Percentiles rank a stretch among this genome's conserved stretches.
Conservation (phyloP, 2,888 invertebrate species). For the Serrognathus titanus region DNA sequence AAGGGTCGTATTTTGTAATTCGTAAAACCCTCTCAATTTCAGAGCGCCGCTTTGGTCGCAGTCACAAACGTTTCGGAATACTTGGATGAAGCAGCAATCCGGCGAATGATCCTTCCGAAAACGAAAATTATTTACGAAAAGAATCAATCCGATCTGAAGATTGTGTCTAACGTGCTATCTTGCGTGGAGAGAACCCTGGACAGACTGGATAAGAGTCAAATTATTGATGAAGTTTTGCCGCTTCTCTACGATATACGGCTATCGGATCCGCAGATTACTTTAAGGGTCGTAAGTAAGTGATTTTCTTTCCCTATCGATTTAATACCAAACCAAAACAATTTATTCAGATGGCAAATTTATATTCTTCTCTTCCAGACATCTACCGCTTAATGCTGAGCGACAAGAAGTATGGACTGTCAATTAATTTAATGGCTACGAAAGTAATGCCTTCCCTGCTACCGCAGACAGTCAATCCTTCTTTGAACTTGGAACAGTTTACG, state of each 20-base stretch:
- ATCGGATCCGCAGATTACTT: conserved; percentile 83
- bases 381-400: conserved; percentile 88
- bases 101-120: conserved; percentile 77
- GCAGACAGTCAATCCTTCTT: conserved; percentile 84
- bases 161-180: conserved; percentile 73
- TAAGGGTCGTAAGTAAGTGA: conserved; percentile 89
- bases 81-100: conserved; percentile 77
- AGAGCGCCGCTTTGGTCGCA: conserved; percentile 88
- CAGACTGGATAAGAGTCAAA: conserved; percentile 80
- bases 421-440: conserved; percentile 88
- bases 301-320: neutral
- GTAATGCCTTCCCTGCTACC: conserved; percentile 92
- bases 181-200: conserved; percentile 79
- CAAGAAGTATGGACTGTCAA: conserved; percentile 84
- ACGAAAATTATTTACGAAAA: conserved; percentile 78
- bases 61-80: conserved; percentile 81
- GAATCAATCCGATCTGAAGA: conserved; percentile 74
- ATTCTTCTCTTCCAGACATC: conserved; percentile 64
- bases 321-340: too few species aligned
- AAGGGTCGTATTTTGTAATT: too few species aligned
- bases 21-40: conserved; percentile 29
- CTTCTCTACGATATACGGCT: conserved; percentile 81
- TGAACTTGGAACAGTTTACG: conserved; percentile 79
- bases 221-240: conserved; percentile 87
- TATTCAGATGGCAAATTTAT: neutral